Evolutionary conservation across 1,140 invertebrate genomes (phyloP).

Genomic region (Melitaea cinxia): DNA sequence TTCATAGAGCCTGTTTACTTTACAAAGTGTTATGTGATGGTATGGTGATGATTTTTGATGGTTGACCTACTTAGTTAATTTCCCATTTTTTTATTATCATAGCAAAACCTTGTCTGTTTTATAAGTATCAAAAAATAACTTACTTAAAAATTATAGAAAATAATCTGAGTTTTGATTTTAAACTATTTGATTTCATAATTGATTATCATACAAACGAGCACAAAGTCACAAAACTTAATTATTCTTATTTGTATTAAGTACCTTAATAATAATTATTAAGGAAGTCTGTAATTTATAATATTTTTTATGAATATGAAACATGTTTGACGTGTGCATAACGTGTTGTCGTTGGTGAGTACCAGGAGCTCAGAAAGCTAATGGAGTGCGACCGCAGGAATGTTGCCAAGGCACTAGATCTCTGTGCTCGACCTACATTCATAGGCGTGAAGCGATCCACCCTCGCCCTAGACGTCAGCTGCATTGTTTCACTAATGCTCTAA

Average conservation of each 20-base stretch:
- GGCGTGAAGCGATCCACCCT: conserved; percentile 16
- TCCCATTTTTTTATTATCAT: not conserved
- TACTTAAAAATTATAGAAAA: too few relatives aligned
- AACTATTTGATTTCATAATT: too few relatives aligned
- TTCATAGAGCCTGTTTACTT: not conserved
- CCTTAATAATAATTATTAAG: too few relatives aligned
- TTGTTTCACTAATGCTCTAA: conserved; percentile 28
- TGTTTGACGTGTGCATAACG: not conserved
- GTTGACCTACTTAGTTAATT: not conserved
- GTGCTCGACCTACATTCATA: conserved; percentile 33
- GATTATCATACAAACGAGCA: too few relatives aligned
- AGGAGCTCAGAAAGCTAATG: conserved; percentile 26
- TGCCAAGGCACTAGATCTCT: conserved; percentile 24
- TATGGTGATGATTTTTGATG: not conserved
- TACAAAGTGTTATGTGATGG: not conserved
- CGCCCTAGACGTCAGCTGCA: conserved; percentile 13
- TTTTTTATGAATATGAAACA: not conserved
- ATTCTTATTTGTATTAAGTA: too few relatives aligned
- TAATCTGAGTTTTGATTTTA: too few relatives aligned
- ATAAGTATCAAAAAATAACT: too few relatives aligned
- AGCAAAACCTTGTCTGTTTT: too few relatives aligned
- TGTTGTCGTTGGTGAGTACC: conserved; percentile 19
- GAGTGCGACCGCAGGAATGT: conserved; percentile 31
- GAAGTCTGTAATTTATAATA: too few relatives aligned
- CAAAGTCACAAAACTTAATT: too few relatives aligned